A percentile compares a stretch with the other conserved stretches of the same genome.
These are phyloP conservation scores for Petrocephalus schoutedeni DNA, from an alignment of 2,797 vertebrate species.

Conservation along the genomic window DNA sequence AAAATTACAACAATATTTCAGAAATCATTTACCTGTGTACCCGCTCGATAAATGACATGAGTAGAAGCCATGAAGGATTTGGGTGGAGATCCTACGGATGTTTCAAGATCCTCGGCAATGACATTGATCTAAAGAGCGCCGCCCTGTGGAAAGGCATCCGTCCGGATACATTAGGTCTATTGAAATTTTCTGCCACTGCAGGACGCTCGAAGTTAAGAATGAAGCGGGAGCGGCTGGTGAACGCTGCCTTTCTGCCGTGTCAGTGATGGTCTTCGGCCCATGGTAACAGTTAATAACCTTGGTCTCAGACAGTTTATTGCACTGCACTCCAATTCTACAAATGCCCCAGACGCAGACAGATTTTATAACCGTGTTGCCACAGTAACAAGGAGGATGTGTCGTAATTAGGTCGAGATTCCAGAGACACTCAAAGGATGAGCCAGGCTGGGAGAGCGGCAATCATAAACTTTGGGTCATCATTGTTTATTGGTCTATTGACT, in stretches of 20 bases:
- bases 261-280: conserved; percentile 56
- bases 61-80: background rate
- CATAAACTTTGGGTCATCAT: conserved; percentile 65
- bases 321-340: conserved; percentile 76
- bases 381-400: conserved; percentile 79
- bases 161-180: conserved; percentile 2
- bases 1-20: conserved; percentile 1
- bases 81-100: conserved; percentile 14
- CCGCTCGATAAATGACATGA: conserved; percentile 9
- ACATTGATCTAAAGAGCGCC: conserved; percentile 95
- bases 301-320: conserved; percentile 78
- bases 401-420: conserved; percentile 90
- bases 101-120: conserved; percentile 73
- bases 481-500: conserved; percentile 67
- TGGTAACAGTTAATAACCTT: conserved; percentile 73
- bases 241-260: conserved; percentile 42
- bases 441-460: conserved; percentile 65
- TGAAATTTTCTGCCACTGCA: conserved; percentile 15
- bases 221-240: conserved; percentile 39
- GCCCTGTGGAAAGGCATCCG: conserved; percentile 68
- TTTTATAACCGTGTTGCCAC: conserved; percentile 83
- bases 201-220: conserved; percentile 36
- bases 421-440: conserved; percentile 73
- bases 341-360: conserved; percentile 72
- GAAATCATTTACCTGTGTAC: conserved; percentile 22